Percentiles rank a stretch among this genome's conserved stretches.
Evolutionary conservation across 1,140 invertebrate genomes (phyloP).

Genomic region (Hypsibius dujardini): DNA sequence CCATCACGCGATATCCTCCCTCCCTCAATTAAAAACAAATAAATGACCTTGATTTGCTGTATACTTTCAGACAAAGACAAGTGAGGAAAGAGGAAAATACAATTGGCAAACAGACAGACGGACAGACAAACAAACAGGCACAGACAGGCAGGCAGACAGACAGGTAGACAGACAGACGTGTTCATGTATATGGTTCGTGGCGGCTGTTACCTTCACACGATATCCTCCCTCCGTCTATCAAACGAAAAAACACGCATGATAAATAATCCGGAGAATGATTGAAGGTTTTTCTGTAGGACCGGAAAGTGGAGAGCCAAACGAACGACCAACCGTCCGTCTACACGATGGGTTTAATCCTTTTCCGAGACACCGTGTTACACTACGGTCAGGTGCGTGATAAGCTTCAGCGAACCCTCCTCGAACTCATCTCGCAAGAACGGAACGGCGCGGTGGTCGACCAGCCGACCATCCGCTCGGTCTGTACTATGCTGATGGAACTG

Average conservation of each 20-base stretch:
- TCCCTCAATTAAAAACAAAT: too few species aligned
- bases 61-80: background rate
- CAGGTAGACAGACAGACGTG: background rate
- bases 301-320: background rate
- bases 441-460: background rate
- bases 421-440: background rate
- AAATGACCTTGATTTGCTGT: too few species aligned
- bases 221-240: background rate
- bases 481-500: slow-evolving; percentile 11
- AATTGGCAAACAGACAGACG: too few species aligned
- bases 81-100: too few species aligned
- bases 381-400: background rate
- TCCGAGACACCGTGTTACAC: slow-evolving; percentile 6
- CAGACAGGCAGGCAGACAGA: too few species aligned
- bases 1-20: background rate
- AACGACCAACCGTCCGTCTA: background rate
- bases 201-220: background rate
- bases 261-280: too few species aligned
- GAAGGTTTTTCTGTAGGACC: background rate
- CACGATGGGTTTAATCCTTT: background rate
- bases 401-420: background rate
- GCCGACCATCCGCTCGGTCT: background rate
- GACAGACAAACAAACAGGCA: too few species aligned
- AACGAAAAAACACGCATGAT: too few species aligned
- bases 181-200: slow-evolving; percentile 17